phyloP scores from a whole-genome alignment of 2,113 vertebrate genomes.

The Epinephelus cyanopodus region DNA sequence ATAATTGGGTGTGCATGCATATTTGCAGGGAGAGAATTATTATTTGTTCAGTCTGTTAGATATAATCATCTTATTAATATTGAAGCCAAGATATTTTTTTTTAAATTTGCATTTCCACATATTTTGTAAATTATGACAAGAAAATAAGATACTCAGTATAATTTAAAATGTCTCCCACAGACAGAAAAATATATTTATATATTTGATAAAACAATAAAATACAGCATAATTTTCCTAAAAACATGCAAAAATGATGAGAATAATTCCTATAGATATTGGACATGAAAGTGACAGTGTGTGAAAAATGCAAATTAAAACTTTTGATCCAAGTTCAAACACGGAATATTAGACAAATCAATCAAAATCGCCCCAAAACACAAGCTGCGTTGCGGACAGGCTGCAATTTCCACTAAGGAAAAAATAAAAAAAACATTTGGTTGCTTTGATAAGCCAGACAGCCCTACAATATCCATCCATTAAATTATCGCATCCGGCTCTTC shows the following conservation, averaged over 20 bases:
- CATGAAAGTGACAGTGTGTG: not conserved
- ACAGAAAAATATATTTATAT: too few relatives aligned
- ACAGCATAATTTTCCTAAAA: not conserved
- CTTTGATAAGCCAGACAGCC: slow-evolving; percentile 55
- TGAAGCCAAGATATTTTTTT: not conserved
- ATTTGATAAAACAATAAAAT: not conserved
- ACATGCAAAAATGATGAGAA: not conserved
- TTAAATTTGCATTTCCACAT: not conserved
- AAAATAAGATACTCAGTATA: not conserved
- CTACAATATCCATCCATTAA: slow-evolving; percentile 49
- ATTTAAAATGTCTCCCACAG: not conserved
- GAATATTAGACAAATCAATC: slow-evolving; percentile 54
- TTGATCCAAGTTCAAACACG: slow-evolving; percentile 8
- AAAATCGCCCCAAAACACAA: slow-evolving; percentile 15
- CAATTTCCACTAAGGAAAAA: slow-evolving; percentile 42
- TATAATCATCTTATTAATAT: not conserved
- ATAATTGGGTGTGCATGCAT: slow-evolving; percentile 41
- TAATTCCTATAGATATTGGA: not conserved
- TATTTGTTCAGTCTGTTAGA: not conserved
- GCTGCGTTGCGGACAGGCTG: slow-evolving; percentile 53
- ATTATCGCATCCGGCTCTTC: slow-evolving; percentile 44
- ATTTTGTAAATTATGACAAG: not conserved
- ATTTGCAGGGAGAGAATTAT: slow-evolving; percentile 25
- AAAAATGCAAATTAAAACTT: slow-evolving; percentile 38
- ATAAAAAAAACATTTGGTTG: slow-evolving; percentile 7